Evolutionary conservation across 30 jellyfish, hydroid and myxozoan species (phyloP), one percentile per base, ranked within the genome.

Genomic region (Cassiopea andromeda): DNA sequence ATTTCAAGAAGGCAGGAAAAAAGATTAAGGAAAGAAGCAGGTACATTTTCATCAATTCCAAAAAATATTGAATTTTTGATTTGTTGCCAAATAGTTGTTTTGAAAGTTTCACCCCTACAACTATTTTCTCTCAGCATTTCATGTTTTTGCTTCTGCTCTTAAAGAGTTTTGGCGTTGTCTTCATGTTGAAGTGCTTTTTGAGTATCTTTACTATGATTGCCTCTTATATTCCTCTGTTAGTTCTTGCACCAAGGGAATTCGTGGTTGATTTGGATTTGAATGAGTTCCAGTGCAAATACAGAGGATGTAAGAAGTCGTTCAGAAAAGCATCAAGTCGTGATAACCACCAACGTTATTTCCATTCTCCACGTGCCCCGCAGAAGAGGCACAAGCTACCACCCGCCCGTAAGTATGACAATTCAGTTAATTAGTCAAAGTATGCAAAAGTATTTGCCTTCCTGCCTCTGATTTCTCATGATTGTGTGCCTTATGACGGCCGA

Each of bases 311-410:
- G 67, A 94, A 94, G 83, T 46, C 97, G 8, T 94, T 94, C 84
- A 85, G 98, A 18, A 94, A 94, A 60, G 87, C 97, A 27, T 85
- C 94, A n/a, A 78, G 92, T 72, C 98, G 90, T 60, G 98, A 94
- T 19, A 89, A 89, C 60, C 98, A 94, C 72, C 82, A 58, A 59
- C 87, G 91, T 49, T 94, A 94, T 73, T 94, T 87, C 69, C 98
- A 94, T 60, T 58, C 98, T 5, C 94, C 96, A 3, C 84, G 92
- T 19, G 91, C 69, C 19, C 94, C 90, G 6, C 76, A 60, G 18
- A 78, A 83, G 75, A 89, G 77, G 74, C 58, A 96, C 67, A 89
- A 91, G 69, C 90, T 93, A 10, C 84, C 98, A 3, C 84, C 98
- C 43, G 70, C 77, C 72, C 61, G 77, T 64, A 71, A 77, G 91